Evolutionary conservation across 1,140 invertebrate genomes (phyloP).

Genomic region (Cydia splendana): DNA sequence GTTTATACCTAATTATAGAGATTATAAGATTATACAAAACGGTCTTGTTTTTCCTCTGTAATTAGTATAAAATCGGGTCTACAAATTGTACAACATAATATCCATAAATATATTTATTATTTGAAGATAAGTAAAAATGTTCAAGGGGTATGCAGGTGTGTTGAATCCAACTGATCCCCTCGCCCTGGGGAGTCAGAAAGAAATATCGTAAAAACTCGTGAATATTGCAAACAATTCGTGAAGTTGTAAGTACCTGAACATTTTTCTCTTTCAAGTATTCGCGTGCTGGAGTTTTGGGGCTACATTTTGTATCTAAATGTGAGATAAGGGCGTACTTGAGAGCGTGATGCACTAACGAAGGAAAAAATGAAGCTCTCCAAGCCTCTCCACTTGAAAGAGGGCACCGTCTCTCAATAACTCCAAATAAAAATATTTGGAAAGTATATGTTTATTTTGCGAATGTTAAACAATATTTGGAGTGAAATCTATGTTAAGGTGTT

Average conservation of each 20-base stretch:
- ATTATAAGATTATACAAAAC: no score
- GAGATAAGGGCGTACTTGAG: constrained; percentile 41
- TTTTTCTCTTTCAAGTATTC: constrained; percentile 57
- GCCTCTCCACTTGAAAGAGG: constrained; percentile 36
- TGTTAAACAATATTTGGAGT: not conserved
- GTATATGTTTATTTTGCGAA: not conserved
- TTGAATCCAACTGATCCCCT: constrained; percentile 59
- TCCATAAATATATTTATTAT: constrained; percentile 46
- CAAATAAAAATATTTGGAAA: not conserved
- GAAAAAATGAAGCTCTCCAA: constrained; percentile 47
- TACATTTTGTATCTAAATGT: constrained; percentile 46
- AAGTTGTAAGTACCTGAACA: constrained; percentile 59
- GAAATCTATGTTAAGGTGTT: no score
- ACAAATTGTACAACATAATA: constrained; percentile 5
- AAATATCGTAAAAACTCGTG: constrained; percentile 69
- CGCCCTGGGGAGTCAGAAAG: constrained; percentile 54
- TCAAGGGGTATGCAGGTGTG: constrained; percentile 63
- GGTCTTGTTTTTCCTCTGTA: not conserved
- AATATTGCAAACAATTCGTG: constrained; percentile 61
- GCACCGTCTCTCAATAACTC: constrained; percentile 41
- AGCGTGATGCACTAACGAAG: constrained; percentile 59
- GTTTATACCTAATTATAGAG: not conserved
- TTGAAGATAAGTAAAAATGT: constrained; percentile 59
- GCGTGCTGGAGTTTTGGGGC: constrained; percentile 35
- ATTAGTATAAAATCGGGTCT: not conserved